These are phyloP conservation scores for Drosophila lini DNA, from an alignment of 1,140 invertebrate genomes.

Conservation along the genomic window DNA sequence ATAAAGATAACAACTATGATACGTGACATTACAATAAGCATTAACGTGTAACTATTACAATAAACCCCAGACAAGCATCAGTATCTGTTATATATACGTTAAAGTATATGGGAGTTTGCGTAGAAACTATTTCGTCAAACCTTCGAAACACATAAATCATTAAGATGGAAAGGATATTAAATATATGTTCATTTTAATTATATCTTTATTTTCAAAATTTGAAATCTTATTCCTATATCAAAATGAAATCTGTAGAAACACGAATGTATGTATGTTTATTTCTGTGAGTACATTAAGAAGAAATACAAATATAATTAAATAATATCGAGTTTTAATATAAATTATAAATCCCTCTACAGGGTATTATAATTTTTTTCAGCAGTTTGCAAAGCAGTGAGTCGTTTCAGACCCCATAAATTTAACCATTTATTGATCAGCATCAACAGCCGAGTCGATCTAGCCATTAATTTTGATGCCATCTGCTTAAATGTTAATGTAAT, in stretches of 20 bases:
- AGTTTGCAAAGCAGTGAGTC: too few relatives aligned
- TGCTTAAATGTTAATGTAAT: too few relatives aligned
- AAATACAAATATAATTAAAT: constrained; percentile 1
- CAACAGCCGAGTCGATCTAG: too few relatives aligned
- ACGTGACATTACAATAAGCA: constrained; percentile 78
- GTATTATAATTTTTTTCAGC: too few relatives aligned
- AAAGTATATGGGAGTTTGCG: constrained; percentile 9
- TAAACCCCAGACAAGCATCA: constrained; percentile 45
- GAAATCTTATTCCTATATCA: neutral
- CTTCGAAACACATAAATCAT: neutral
- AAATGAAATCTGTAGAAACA: neutral
- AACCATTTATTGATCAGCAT: too few relatives aligned
- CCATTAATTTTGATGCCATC: too few relatives aligned
- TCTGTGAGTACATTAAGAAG: neutral
- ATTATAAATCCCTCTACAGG: neutral
- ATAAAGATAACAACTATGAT: constrained; percentile 57
- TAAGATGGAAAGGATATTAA: neutral
- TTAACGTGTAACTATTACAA: constrained; percentile 66
- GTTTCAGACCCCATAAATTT: too few relatives aligned
- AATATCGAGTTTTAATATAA: neutral
- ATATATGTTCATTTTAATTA: neutral
- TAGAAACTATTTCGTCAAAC: neutral
- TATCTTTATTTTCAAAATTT: too few relatives aligned
- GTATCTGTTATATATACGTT: constrained; percentile 20
- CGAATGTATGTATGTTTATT: neutral